Base-by-base conservation (phyloP, 1,140 invertebrate species). In the Tetraneura akinire region DNA sequence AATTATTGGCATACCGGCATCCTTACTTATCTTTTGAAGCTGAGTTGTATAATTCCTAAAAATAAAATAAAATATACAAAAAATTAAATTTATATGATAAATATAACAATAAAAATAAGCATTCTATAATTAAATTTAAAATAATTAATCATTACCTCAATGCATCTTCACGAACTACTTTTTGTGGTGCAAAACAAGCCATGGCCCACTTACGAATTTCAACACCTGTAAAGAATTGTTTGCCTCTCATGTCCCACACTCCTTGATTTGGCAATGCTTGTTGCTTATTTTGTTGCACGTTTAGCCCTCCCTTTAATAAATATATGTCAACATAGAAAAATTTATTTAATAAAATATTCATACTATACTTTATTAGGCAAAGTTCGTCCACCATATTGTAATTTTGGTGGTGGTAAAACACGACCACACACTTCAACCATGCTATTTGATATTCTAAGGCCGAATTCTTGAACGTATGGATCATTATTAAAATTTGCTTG, bases 181-280 rank as follows among this genome's bases (percentile, higher is more conserved):
- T 89, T 86, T 99, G 97, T 1, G 98, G 97, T 1, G 98, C 98
- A 87, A 99, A 99, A 86, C 98, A 99, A 57, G 98, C 98, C 83
- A 99, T 99, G 0, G 98, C 98, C 98, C 98, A 99, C 13, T 98
- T 96, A 81, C 97, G 89, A 81, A 99, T 99, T 88, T 99, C 98
- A 8, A 99, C 97, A 47, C 98, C 98, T 68, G 96, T 98, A 86
- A 98, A 99, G 87, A 99, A 99, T 87, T 99, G 98, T 86, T 99
- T 99, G 16, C 98, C 98, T 80, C 98, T 90, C 98, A 99, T 99
- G 86, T 99, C 98, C 98, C 98, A 99, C 6, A 99, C 98, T 68
- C 98, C 98, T 87, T 98, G 95, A 86, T 98, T 98, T 5, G 98
- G 98, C 84, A 98, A 89, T 26, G 98, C 98, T 86, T 98, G 96